Percentiles rank a stretch among this genome's conserved stretches.
Conservation (phyloP, 1,140 invertebrate genomes). For the Drosophila pectinifera region DNA sequence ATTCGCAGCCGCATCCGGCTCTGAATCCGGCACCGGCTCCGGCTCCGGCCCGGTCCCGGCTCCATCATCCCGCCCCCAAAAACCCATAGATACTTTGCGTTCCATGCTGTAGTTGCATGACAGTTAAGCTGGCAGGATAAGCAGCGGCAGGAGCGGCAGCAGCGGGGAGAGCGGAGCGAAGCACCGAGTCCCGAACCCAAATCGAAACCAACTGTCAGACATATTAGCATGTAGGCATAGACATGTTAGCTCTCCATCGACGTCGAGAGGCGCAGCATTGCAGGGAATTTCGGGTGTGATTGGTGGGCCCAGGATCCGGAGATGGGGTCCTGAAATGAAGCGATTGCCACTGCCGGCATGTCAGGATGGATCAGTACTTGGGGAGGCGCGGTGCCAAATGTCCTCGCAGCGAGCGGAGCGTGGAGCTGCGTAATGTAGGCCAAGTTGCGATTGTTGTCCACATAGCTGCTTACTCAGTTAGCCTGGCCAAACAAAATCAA, state of each 20-base stretch:
- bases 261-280: constrained; percentile 24
- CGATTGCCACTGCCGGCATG: constrained; percentile 39
- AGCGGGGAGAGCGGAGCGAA: constrained; percentile 2
- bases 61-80: constrained; percentile 43
- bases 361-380: constrained; percentile 34
- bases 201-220: constrained; percentile 76
- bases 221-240: constrained; percentile 80
- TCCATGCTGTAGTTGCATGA: constrained; percentile 73
- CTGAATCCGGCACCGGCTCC: constrained; percentile 26
- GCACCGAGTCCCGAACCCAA: constrained; percentile 40
- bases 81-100: constrained; percentile 71
- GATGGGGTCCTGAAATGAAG: constrained; percentile 35
- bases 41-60: constrained; percentile 23
- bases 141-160: constrained; percentile 36
- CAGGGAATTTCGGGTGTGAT: constrained; percentile 29
- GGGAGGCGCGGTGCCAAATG: constrained; percentile 15
- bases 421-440: constrained; percentile 2
- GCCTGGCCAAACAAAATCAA: background rate
- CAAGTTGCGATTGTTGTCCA: background rate
- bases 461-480: background rate
- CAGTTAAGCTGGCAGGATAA: constrained; percentile 79
- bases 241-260: constrained; percentile 55
- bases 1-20: constrained; percentile 59
- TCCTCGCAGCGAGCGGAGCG: background rate
- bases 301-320: constrained; percentile 11